These are phyloP conservation scores for Drosophila testacea DNA, from an alignment of 2,888 invertebrate genomes.

Conservation along the genomic window DNA sequence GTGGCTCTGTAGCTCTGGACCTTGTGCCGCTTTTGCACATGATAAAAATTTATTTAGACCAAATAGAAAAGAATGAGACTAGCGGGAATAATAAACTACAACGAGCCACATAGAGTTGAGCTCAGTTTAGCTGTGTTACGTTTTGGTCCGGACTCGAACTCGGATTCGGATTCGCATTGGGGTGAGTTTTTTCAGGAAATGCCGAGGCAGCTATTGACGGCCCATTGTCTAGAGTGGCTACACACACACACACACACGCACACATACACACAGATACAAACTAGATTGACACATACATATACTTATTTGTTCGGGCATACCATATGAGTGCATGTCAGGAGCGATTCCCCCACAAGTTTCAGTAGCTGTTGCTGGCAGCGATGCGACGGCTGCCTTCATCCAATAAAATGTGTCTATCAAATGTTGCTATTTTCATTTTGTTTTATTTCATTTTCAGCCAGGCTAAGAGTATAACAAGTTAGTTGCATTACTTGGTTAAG, in stretches of 20 bases:
- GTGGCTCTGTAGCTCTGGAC: conserved; percentile 20
- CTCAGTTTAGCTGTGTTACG: conserved; percentile 41
- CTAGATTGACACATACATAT: neutral
- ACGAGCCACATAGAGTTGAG: conserved; percentile 35
- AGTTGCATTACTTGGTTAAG: neutral
- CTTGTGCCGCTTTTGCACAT: conserved; percentile 67
- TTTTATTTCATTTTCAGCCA: conserved; percentile 29
- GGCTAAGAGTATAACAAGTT: conserved; percentile 18
- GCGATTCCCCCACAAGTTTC: conserved; percentile 33
- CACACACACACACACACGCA: conserved; percentile 12
- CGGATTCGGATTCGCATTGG: conserved; percentile 4
- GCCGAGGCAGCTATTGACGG: conserved; percentile 73
- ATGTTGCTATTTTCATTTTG: conserved; percentile 56
- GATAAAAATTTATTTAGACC: conserved; percentile 81
- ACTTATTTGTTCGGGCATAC: conserved; percentile 17
- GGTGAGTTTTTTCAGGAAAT: conserved; percentile 52
- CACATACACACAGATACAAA: neutral
- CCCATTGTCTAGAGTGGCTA: conserved; percentile 69
- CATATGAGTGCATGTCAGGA: conserved; percentile 56
- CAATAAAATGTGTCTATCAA: conserved; percentile 79
- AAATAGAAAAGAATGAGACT: conserved; percentile 79
- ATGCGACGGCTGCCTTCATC: conserved; percentile 56
- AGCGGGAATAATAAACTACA: conserved; percentile 82
- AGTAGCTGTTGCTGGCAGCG: conserved; percentile 39
- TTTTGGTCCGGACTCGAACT: conserved; percentile 2